A percentile compares a stretch with the other conserved stretches of the same genome.
Conservation (phyloP, 2,888 invertebrate genomes). For the Aradus depressus region DNA sequence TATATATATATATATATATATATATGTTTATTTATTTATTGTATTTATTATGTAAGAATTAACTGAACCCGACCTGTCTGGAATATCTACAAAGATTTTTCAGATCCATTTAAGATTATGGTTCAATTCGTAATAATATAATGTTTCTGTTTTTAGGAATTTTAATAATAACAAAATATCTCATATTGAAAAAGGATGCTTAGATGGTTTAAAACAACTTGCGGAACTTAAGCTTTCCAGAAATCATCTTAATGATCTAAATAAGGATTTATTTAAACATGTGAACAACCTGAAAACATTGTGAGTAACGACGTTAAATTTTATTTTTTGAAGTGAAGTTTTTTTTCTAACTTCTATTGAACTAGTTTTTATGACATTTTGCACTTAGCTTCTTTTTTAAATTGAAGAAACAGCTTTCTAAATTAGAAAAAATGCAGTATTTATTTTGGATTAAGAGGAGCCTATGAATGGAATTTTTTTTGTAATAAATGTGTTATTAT, state of each 20-base stretch:
- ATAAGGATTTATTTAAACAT: slow-evolving; percentile 58
- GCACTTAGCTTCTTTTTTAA: too few relatives aligned
- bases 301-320: slow-evolving; percentile 37
- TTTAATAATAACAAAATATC: slow-evolving; percentile 56
- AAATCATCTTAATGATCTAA: slow-evolving; percentile 57
- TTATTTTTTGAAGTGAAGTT: neutral
- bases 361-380: neutral
- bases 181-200: slow-evolving; percentile 55
- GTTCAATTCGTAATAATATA: slow-evolving; percentile 9
- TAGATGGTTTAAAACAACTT: slow-evolving; percentile 59
- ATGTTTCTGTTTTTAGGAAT: slow-evolving; percentile 26
- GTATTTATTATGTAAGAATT: slow-evolving; percentile 15
- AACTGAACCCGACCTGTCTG: too few relatives aligned
- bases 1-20: slow-evolving; percentile 1
- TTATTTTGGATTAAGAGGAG: too few relatives aligned
- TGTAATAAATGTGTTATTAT: too few relatives aligned
- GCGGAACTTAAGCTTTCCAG: slow-evolving; percentile 66
- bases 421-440: too few relatives aligned
- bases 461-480: too few relatives aligned
- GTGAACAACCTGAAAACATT: slow-evolving; percentile 33
- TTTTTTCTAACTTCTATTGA: neutral
- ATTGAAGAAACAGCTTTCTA: too few relatives aligned
- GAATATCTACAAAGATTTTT: too few relatives aligned
- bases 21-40: slow-evolving; percentile 14
- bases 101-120: too few relatives aligned